Conservation (phyloP, 1,140 invertebrate species). For the Hirudo medicinalis region DNA sequence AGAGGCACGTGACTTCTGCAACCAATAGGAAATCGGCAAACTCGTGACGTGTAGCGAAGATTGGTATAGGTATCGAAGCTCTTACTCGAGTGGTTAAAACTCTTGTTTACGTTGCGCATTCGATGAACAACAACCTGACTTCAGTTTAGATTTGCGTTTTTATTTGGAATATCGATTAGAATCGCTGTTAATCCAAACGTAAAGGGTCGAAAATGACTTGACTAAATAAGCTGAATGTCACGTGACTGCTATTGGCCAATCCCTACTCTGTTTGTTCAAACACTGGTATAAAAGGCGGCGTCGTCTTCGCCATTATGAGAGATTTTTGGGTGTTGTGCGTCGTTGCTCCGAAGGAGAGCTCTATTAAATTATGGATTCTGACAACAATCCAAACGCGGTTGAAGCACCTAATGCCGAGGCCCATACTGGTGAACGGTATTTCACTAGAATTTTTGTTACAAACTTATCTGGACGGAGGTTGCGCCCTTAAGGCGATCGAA, state of each 20-base stretch:
- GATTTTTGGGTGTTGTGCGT: background rate
- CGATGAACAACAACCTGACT: too few relatives aligned
- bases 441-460: background rate
- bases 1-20: background rate
- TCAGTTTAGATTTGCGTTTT: too few relatives aligned
- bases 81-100: too few relatives aligned
- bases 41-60: slow-evolving; percentile 6
- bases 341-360: background rate
- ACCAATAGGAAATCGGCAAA: background rate
- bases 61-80: too few relatives aligned
- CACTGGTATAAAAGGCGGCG: slow-evolving; percentile 9
- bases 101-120: too few relatives aligned
- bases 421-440: slow-evolving; percentile 2
- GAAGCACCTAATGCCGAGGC: background rate
- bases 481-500: too few relatives aligned
- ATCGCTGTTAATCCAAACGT: background rate
- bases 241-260: background rate
- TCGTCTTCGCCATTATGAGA: slow-evolving; percentile 2
- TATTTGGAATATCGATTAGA: too few relatives aligned
- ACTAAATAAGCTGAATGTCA: slow-evolving; percentile 7
- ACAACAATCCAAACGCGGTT: background rate
- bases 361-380: slow-evolving; percentile 6
- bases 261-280: slow-evolving; percentile 6
- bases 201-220: background rate
- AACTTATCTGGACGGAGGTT: too few relatives aligned